A percentile compares a stretch with the other conserved stretches of the same genome.
Conservation (phyloP, 2,113 vertebrate species). For the Toxostoma redivivum region DNA sequence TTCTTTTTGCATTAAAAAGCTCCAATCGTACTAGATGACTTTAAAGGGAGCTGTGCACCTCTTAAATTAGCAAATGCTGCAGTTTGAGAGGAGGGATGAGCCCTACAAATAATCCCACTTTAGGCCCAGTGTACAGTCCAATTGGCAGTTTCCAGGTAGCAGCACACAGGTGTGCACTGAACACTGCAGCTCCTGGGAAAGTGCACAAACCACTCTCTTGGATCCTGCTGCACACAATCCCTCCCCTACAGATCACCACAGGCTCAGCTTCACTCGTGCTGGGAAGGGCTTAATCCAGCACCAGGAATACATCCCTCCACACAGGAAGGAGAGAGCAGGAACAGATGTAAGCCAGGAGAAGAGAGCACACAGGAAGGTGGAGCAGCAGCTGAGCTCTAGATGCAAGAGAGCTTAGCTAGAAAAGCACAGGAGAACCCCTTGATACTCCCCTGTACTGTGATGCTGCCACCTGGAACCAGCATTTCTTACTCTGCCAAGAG, state of each 20-base stretch:
- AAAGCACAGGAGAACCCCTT: neutral
- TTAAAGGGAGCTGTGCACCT: neutral
- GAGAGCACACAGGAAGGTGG: neutral
- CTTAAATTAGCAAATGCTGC: neutral
- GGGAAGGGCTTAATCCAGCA: neutral
- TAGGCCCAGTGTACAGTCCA: neutral
- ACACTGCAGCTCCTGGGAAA: neutral
- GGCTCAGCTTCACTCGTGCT: neutral
- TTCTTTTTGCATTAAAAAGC: neutral
- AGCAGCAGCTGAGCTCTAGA: neutral
- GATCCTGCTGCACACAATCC: neutral
- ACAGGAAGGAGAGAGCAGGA: accelerated
- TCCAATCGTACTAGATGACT: neutral
- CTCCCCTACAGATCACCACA: neutral
- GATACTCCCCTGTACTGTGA: too few relatives aligned
- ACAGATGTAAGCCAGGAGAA: neutral
- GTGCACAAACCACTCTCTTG: neutral
- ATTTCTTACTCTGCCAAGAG: neutral
- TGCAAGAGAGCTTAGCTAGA: neutral
- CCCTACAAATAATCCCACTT: neutral
- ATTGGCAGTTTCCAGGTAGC: neutral
- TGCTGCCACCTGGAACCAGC: neutral
- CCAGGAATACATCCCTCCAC: neutral
- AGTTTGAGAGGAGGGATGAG: neutral
- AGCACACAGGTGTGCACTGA: neutral